Evolutionary conservation across 2,113 vertebrate genomes (phyloP), one percentile per base, ranked within the genome.

Genomic region (Tachysurus vachellii): DNA sequence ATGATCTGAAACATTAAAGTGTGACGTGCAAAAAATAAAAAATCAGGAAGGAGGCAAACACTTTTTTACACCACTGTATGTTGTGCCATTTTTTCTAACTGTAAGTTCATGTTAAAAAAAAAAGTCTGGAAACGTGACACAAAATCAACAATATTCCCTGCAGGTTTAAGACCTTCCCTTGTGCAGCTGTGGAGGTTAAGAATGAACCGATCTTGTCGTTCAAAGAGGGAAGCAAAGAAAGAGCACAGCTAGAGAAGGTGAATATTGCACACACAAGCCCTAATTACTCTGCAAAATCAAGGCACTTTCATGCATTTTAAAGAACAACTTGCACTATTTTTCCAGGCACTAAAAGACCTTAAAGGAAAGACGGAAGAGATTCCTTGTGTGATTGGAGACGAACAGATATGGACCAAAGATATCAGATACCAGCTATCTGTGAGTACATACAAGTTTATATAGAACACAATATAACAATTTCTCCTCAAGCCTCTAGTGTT

Each of bases 161-260:
- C 84, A 99, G 98, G 93, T 94, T 95, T 80, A 92, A 89, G 17
- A 95, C 95, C 83, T 95, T 91, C 85, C 92, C 95, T 1, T 50
- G 83, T 80, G 90, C 94, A 0, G 91, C 95, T 0, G 89, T 95
- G 87, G 92, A 95, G 83, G 97, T 99, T 88, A 93, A 95, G 92
- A 99, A 99, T 0, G 98, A 99, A 86, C 98, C 97, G 0, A 89
- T 99, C 91, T 93, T 99, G 23, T 93, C 95, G 0, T 99, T 97
- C 88, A 94, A 89, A 0, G 90, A 91, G 0, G 97, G 96, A 16
- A 98, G 96, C 89, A 90, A 94, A 0, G 98, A 99, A 86, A 93
- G 97, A 86, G 91, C 84, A 0, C 95, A 95, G 0, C 95, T 99
- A 5, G 93, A 95, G 88, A 94, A 98, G 96, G 98, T 99, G 87